A percentile compares a stretch with the other conserved stretches of the same genome.
These are phyloP conservation scores for Microcebus jonahi DNA, from an alignment of 2,113 vertebrate genomes.

Conservation along the genomic window DNA sequence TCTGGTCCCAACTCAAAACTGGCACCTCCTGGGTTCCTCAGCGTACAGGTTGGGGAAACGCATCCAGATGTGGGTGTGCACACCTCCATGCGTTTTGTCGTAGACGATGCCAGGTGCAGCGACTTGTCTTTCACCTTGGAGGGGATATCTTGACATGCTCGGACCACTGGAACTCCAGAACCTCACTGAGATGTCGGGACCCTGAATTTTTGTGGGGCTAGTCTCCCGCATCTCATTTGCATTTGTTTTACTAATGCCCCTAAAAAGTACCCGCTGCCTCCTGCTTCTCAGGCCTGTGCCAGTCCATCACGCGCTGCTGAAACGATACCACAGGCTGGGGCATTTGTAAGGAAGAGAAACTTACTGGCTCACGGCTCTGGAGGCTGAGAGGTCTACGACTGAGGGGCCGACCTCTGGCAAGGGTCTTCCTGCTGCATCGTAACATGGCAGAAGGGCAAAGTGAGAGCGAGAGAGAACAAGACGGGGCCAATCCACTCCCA, in stretches of 20 bases:
- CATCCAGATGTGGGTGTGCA: not conserved
- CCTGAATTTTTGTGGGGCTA: not conserved
- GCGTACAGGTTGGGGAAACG: not conserved
- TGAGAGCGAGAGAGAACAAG: not conserved
- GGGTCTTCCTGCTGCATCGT: not conserved
- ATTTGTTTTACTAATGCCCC: not conserved
- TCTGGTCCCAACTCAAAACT: not conserved
- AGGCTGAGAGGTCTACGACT: not conserved
- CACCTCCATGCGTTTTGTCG: not conserved
- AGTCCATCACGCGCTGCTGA: not conserved
- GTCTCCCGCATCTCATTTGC: not conserved
- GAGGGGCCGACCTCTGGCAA: not conserved
- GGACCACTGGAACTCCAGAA: not conserved
- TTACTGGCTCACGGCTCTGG: not conserved
- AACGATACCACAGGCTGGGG: no score
- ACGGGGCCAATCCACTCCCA: not conserved
- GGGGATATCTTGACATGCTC: not conserved
- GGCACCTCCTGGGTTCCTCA: no score
- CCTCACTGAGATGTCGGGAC: not conserved
- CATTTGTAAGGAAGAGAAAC: not conserved
- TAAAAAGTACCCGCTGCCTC: not conserved
- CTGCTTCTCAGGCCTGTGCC: not conserved
- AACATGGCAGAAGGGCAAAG: not conserved
- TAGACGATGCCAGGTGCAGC: not conserved
- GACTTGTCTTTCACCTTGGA: not conserved